These are phyloP conservation scores for Axinella damicornis DNA, from an alignment of 37 sponge, comb jelly and placozoan species.

Conservation along the genomic window DNA sequence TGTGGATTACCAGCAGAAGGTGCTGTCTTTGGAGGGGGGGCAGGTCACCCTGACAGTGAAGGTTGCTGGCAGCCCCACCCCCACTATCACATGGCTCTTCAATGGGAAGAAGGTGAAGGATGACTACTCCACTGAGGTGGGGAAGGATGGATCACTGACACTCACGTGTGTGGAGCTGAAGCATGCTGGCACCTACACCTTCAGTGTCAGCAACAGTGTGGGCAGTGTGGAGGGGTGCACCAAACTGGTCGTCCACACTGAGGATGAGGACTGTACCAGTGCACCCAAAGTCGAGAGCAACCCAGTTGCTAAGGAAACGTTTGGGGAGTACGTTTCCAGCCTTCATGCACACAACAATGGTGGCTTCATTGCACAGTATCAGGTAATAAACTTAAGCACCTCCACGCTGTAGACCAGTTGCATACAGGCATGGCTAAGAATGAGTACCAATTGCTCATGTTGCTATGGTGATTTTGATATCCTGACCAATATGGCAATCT, in stretches of 20 bases:
- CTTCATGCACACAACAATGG: constrained; percentile 31
- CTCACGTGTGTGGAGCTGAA: constrained; percentile 41
- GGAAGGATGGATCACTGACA: constrained; percentile 28
- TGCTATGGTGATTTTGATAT: no score
- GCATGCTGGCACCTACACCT: constrained; percentile 55
- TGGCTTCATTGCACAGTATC: constrained; percentile 48
- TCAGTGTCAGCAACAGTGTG: constrained; percentile 51
- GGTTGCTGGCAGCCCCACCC: constrained; percentile 40
- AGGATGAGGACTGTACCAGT: not conserved
- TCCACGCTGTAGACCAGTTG: no score
- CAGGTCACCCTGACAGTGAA: constrained; percentile 16
- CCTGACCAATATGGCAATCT: no score
- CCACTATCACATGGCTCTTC: constrained; percentile 46
- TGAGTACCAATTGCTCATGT: no score
- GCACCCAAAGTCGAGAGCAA: not conserved
- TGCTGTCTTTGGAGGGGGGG: constrained; percentile 12
- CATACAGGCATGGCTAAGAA: no score
- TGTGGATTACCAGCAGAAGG: no score
- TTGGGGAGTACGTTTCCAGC: constrained; percentile 36
- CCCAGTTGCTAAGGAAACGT: constrained; percentile 11
- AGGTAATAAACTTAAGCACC: constrained; percentile 37
- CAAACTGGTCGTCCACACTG: not conserved
- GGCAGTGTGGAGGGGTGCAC: constrained; percentile 52
- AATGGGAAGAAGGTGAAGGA: constrained; percentile 39
- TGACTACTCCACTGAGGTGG: constrained; percentile 42